Evolutionary conservation across 1,140 invertebrate species (phyloP).

Genomic region (Ceratina australensis): DNA sequence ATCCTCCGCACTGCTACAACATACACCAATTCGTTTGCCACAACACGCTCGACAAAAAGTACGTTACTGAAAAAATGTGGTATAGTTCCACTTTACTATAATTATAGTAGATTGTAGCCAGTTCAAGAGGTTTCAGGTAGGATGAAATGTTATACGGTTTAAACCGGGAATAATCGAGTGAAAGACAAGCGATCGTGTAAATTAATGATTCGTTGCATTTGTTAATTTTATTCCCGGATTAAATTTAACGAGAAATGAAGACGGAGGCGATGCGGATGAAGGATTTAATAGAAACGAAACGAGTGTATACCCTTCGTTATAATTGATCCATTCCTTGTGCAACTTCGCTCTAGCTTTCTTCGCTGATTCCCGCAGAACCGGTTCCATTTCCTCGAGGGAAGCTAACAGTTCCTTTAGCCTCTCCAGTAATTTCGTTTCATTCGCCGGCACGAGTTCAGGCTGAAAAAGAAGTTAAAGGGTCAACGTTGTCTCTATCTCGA

Average conservation of each 20-base stretch:
- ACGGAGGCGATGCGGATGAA: neutral
- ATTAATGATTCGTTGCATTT: neutral
- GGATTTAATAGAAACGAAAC: constrained; percentile 6
- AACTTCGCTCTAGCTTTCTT: constrained; percentile 69
- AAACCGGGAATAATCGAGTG: constrained; percentile 25
- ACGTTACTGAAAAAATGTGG: constrained; percentile 36
- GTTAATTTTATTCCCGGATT: constrained; percentile 32
- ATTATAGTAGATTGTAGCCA: constrained; percentile 58
- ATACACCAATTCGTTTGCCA: constrained; percentile 65
- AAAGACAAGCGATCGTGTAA: neutral
- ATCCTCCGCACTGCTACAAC: constrained; percentile 72
- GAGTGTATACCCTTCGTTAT: constrained; percentile 69
- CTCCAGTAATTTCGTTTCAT: constrained; percentile 67
- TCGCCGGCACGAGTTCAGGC: constrained; percentile 55
- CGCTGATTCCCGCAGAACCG: constrained; percentile 61
- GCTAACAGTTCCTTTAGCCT: constrained; percentile 63
- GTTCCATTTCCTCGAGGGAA: constrained; percentile 65
- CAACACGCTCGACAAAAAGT: constrained; percentile 52
- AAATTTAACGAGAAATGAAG: neutral
- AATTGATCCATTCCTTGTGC: constrained; percentile 70
- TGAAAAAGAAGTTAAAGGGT: constrained; percentile 40
- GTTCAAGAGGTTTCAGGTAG: constrained; percentile 49
- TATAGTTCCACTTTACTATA: constrained; percentile 18
- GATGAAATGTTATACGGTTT: constrained; percentile 19
- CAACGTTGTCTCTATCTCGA: too few species aligned